phyloP scores from a whole-genome alignment of 35 echinoderm and acorn worm genomes.

The Holothuria glaberrima region DNA sequence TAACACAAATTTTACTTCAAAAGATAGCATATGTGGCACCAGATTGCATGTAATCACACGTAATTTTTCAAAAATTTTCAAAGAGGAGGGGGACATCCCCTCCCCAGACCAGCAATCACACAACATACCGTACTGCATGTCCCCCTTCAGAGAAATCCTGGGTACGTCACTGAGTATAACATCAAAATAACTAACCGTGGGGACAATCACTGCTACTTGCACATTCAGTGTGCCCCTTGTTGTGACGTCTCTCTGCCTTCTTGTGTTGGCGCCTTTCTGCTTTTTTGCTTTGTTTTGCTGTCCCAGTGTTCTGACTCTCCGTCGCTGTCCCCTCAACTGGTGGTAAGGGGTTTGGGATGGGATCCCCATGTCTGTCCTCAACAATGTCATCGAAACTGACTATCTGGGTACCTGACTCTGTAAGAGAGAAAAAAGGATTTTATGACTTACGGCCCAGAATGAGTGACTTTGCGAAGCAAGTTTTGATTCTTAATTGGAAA shows the following conservation, averaged over 20 bases:
- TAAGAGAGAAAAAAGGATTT: background rate
- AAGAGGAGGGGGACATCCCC: too few species aligned
- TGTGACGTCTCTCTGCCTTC: background rate
- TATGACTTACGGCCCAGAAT: too few species aligned
- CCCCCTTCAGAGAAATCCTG: too few species aligned
- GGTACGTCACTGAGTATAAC: background rate
- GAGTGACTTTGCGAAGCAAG: too few species aligned
- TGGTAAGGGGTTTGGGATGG: slow-evolving; percentile 29
- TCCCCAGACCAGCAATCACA: too few species aligned
- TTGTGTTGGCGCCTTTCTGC: slow-evolving; percentile 7
- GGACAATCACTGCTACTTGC: background rate
- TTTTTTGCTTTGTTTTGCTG: background rate
- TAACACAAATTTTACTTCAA: too few species aligned
- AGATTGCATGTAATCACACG: too few species aligned
- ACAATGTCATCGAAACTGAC: slow-evolving; percentile 52
- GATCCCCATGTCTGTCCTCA: slow-evolving; percentile 32
- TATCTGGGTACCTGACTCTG: background rate
- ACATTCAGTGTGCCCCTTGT: slow-evolving; percentile 21
- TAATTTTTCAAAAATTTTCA: too few species aligned
- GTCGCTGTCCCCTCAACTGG: slow-evolving; percentile 9
- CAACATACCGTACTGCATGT: too few species aligned
- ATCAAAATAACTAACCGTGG: background rate
- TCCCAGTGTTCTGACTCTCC: background rate
- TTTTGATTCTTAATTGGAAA: too few species aligned
- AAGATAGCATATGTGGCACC: too few species aligned